phyloP scores from a whole-genome alignment of 2,888 invertebrate species.

The Imbricaverruca yamaguchii region DNA sequence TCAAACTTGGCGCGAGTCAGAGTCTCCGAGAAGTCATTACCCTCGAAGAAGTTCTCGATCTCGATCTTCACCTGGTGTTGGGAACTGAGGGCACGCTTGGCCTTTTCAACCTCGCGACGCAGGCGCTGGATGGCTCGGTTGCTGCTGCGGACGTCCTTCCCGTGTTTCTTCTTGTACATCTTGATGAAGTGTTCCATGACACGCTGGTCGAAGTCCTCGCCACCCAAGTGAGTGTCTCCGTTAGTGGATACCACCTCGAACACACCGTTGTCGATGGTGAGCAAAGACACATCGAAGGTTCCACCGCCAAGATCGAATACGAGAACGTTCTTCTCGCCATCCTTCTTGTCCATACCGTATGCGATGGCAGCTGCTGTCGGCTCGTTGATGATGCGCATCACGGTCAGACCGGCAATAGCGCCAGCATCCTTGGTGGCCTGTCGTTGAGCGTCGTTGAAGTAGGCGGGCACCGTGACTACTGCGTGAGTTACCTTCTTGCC shows the following conservation, averaged over 20 bases:
- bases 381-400: slow-evolving; percentile 96
- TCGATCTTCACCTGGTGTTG: slow-evolving; percentile 95
- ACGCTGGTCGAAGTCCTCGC: slow-evolving; percentile 97
- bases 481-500: slow-evolving; percentile 82
- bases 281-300: slow-evolving; percentile 95
- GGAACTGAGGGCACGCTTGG: slow-evolving; percentile 89
- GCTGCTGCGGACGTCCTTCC: slow-evolving; percentile 91
- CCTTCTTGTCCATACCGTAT: slow-evolving; percentile 92
- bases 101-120: slow-evolving; percentile 94
- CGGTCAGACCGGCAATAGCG: slow-evolving; percentile 79
- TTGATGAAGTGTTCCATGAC: slow-evolving; percentile 99
- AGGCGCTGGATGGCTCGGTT: slow-evolving; percentile 90
- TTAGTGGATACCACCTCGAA: slow-evolving; percentile 90
- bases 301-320: slow-evolving; percentile 99
- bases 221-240: slow-evolving; percentile 96
- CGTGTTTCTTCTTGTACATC: slow-evolving; percentile 96
- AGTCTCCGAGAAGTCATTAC: slow-evolving; percentile 96
- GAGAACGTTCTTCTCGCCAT: slow-evolving; percentile 95
- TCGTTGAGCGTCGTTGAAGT: slow-evolving; percentile 99
- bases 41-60: slow-evolving; percentile 96
- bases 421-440: slow-evolving; percentile 99
- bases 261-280: slow-evolving; percentile 97
- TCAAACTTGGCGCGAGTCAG: slow-evolving; percentile 97
- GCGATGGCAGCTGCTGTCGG: slow-evolving; percentile 96
- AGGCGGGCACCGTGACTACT: slow-evolving; percentile 92